Conservation (phyloP, 2,113 vertebrate genomes). For the Pionites leucogaster region DNA sequence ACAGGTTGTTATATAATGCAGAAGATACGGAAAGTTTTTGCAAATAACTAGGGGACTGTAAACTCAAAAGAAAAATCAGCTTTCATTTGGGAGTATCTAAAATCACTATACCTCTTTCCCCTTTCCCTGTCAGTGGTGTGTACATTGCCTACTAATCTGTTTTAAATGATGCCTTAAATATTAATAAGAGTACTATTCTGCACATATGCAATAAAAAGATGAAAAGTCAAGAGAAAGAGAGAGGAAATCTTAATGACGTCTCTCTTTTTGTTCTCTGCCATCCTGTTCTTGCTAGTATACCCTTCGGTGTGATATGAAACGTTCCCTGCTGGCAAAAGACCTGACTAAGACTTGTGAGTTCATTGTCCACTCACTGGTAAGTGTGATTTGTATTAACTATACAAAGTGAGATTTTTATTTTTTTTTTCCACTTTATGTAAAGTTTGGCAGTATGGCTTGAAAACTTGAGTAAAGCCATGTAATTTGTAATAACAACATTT, state of each 20-base stretch:
- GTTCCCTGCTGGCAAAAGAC: conserved; percentile 93
- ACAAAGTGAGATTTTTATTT: not conserved
- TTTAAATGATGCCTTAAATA: not conserved
- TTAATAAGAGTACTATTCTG: not conserved
- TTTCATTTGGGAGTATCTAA: not conserved
- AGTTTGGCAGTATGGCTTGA: not conserved
- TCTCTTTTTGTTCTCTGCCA: not conserved
- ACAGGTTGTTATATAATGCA: not conserved
- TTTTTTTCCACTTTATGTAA: not conserved
- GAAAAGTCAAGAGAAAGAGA: not conserved
- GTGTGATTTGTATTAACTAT: not conserved
- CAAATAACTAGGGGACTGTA: not conserved
- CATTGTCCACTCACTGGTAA: conserved; percentile 91
- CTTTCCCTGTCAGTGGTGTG: not conserved
- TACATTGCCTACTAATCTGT: not conserved
- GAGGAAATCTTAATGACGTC: not conserved
- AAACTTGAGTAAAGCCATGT: fast-evolving
- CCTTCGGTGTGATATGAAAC: conserved; percentile 92
- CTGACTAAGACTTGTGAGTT: conserved; percentile 94
- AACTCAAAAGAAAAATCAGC: not conserved
- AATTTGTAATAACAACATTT: not conserved
- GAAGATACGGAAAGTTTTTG: not conserved
- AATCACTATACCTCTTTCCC: not conserved
- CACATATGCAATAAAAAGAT: not conserved
- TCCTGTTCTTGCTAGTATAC: conserved; percentile 79